Evolutionary conservation across 35 echinoderm and acorn worm species (phyloP), one percentile per base, ranked within the genome.

Genomic region (Holothuria glaberrima): DNA sequence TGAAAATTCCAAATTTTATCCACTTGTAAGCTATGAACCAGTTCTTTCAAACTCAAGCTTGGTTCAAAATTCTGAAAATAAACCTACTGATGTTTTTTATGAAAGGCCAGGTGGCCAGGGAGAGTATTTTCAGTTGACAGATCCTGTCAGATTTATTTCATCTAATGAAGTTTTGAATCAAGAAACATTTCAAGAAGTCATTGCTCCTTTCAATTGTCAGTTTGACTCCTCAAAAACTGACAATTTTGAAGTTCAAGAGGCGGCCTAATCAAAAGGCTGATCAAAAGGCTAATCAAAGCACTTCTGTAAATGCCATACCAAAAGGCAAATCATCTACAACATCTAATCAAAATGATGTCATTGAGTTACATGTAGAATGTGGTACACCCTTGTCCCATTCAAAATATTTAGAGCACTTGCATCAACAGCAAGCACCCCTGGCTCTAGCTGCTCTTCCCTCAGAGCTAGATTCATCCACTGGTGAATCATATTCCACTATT

Each of bases 401-500:
- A 58, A 45, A 74, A 36, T 12, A 10, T 74, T 74, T 54, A 52
- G 48, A 82, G 21, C 9, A n/a, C 77, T 82, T 82, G 77, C 44
- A 82, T 24, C 46, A 17, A 25, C 0, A 78, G 34, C 25, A 69
- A 69, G 50, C 12, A 54, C 12, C 5, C 12, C 10, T 69, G 13
- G 7, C 9, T 69, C 6, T 25, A 33, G 9, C 3, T 21, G 74
- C 74, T 78, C 36, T 41, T 7, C 38, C 34, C 12, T 35, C 74
- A 36, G 38, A 78, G 74, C 74, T 46, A 38, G 74, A 44, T 78
- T 78, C 74, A 17, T 46, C 35, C 74, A 45, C 77, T 82, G 77
- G 20, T 82, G 77, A 82, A 82, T 82, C 77, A 21, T 12, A 82
- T 54, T 35, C 17, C 36, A 52, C 77, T 82, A 24, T 82, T 59